Conservation (phyloP, 1,140 invertebrate species). For the Phymastichus coffea region DNA sequence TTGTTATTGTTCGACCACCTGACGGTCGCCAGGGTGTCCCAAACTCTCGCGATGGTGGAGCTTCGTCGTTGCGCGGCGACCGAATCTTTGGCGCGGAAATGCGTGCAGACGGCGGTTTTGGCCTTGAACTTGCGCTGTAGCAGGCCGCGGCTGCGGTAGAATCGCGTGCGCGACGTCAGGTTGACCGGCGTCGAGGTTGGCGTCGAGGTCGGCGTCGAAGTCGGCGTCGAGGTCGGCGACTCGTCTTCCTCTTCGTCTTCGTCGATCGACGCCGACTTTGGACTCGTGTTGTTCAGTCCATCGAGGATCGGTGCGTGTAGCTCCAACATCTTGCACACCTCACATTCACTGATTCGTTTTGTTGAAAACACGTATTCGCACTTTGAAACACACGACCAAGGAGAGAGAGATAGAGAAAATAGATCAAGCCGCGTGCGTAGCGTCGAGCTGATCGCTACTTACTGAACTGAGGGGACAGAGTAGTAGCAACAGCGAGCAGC, state of each 20-base stretch:
- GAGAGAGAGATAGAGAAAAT: not conserved
- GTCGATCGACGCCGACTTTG: not conserved
- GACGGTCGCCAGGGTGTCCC: slow-evolving; percentile 42
- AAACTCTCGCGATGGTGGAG: slow-evolving; percentile 40
- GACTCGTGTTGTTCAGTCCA: not conserved
- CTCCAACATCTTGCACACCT: slow-evolving; percentile 11
- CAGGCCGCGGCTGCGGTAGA: not conserved
- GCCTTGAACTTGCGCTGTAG: slow-evolving; percentile 23
- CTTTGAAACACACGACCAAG: too few species aligned
- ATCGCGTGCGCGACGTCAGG: too few species aligned
- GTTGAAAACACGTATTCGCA: too few species aligned
- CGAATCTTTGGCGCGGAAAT: slow-evolving; percentile 33
- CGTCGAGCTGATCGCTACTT: too few species aligned
- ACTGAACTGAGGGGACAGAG: too few species aligned
- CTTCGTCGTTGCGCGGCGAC: slow-evolving; percentile 21
- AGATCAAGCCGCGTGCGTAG: not conserved
- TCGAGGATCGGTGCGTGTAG: slow-evolving; percentile 14
- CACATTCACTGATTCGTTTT: too few species aligned
- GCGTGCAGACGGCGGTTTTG: slow-evolving; percentile 19
- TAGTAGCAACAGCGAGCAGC: too few species aligned
- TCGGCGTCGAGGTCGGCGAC: not conserved
- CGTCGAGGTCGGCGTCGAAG: not conserved
- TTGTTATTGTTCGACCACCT: slow-evolving; percentile 21
- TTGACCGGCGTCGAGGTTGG: not conserved
- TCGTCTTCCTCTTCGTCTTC: slow-evolving; percentile 1